These are phyloP conservation scores for Brachystomella parvula DNA, from an alignment of 1,140 invertebrate species.

Conservation along the genomic window DNA sequence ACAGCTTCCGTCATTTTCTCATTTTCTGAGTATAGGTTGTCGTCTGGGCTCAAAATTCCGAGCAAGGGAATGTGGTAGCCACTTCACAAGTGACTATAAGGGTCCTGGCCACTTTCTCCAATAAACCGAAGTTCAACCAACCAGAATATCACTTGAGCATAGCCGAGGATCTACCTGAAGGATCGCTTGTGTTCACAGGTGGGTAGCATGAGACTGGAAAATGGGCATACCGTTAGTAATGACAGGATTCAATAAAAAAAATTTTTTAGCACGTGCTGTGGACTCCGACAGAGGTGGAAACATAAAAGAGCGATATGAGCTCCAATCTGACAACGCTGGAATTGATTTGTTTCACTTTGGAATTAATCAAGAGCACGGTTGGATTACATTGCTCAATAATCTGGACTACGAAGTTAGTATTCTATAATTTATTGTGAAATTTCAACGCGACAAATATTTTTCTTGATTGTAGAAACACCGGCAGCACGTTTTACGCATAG, in stretches of 20 bases:
- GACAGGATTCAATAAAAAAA: neutral
- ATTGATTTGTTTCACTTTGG: slow-evolving; percentile 30
- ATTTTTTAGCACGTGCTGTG: slow-evolving; percentile 31
- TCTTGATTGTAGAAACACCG: slow-evolving; percentile 22
- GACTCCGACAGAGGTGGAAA: slow-evolving; percentile 36
- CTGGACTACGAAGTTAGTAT: slow-evolving; percentile 35
- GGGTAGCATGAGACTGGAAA: neutral
- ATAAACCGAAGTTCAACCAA: slow-evolving; percentile 29
- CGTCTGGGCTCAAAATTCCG: slow-evolving; percentile 39
- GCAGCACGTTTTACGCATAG: slow-evolving; percentile 30
- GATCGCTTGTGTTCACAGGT: slow-evolving; percentile 37
- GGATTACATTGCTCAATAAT: slow-evolving; percentile 37
- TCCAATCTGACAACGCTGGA: slow-evolving; percentile 15
- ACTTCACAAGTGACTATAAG: slow-evolving; percentile 44
- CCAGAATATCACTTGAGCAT: slow-evolving; percentile 35
- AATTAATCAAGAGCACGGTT: slow-evolving; percentile 38
- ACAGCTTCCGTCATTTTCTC: neutral
- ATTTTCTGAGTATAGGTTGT: slow-evolving; percentile 26
- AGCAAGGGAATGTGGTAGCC: slow-evolving; percentile 45
- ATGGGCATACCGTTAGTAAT: neutral
- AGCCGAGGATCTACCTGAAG: slow-evolving; percentile 38
- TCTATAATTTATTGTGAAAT: slow-evolving; percentile 1
- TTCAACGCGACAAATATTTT: too few species aligned
- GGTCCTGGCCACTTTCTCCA: slow-evolving; percentile 41
- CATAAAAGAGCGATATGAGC: slow-evolving; percentile 33